Percentiles rank a stretch among this genome's conserved stretches.
phyloP scores from a whole-genome alignment of 1,140 invertebrate genomes.

The Aphaenogaster rudis region DNA sequence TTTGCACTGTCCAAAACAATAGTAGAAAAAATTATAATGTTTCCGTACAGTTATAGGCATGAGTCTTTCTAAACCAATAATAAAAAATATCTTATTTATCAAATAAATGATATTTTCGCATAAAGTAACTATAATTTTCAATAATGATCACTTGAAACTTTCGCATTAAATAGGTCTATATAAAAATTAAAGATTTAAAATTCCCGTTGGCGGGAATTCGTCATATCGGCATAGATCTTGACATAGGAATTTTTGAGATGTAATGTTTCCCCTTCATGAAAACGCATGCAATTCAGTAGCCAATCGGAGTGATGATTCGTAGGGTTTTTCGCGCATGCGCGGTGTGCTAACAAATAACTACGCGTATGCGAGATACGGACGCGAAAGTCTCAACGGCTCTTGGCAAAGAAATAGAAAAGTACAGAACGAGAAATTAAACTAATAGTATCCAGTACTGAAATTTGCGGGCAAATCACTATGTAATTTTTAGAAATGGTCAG shows the following conservation, averaged over 20 bases:
- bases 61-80: constrained; percentile 6
- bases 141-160: neutral
- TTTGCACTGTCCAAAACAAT: constrained; percentile 2
- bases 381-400: too few relatives aligned
- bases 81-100: constrained; percentile 43
- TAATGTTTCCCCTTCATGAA: neutral
- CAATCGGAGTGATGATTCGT: neutral
- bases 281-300: neutral
- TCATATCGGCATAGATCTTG: neutral
- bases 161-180: too few relatives aligned
- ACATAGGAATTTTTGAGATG: neutral
- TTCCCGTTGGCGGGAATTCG: neutral
- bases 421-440: neutral
- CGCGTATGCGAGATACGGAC: too few relatives aligned
- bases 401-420: too few relatives aligned
- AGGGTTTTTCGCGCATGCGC: neutral
- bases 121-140: neutral
- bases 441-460: neutral
- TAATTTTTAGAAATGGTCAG: neutral
- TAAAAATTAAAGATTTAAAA: neutral
- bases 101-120: constrained; percentile 43
- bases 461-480: neutral
- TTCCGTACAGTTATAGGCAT: neutral
- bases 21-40: constrained; percentile 22
- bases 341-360: neutral